A percentile compares a stretch with the other conserved stretches of the same genome.
Evolutionary conservation across 1,140 invertebrate species (phyloP).

Genomic region (Helicoverpa zea): DNA sequence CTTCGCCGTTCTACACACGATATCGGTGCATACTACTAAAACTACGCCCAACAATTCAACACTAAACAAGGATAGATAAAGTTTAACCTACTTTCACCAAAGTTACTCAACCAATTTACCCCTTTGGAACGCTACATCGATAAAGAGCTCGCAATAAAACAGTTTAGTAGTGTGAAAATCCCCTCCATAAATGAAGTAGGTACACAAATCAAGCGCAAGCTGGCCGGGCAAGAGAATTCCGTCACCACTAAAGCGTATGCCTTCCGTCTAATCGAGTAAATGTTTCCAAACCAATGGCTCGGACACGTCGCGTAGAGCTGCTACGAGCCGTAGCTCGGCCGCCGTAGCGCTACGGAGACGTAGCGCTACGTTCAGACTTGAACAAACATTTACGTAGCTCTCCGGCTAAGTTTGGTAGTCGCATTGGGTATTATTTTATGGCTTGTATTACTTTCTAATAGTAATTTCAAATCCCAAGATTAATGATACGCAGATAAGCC

Average conservation of each 20-base stretch:
- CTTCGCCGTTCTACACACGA: too few relatives aligned
- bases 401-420: slow-evolving; percentile 49
- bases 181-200: slow-evolving; percentile 44
- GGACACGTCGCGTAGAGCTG: slow-evolving; percentile 70
- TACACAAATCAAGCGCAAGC: slow-evolving; percentile 56
- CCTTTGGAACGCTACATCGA: slow-evolving; percentile 13
- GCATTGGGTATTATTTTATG: slow-evolving; percentile 37
- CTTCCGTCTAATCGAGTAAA: slow-evolving; percentile 80
- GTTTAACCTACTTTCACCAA: slow-evolving; percentile 11
- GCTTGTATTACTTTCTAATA: slow-evolving; percentile 14
- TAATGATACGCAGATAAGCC: too few relatives aligned
- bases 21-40: too few relatives aligned
- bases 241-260: slow-evolving; percentile 76
- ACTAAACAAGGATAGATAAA: not conserved
- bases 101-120: slow-evolving; percentile 24
- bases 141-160: slow-evolving; percentile 37
- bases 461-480: not conserved
- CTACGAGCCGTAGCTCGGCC: slow-evolving; percentile 59
- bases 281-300: slow-evolving; percentile 73
- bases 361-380: slow-evolving; percentile 57
- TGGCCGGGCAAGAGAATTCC: slow-evolving; percentile 59
- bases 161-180: slow-evolving; percentile 40
- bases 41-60: not conserved
- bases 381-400: slow-evolving; percentile 66
- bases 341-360: slow-evolving; percentile 55